Percentiles rank a stretch among this genome's conserved stretches.
Evolutionary conservation across 1,140 invertebrate genomes (phyloP).

Genomic region (Macrotrachela quadricornifera): DNA sequence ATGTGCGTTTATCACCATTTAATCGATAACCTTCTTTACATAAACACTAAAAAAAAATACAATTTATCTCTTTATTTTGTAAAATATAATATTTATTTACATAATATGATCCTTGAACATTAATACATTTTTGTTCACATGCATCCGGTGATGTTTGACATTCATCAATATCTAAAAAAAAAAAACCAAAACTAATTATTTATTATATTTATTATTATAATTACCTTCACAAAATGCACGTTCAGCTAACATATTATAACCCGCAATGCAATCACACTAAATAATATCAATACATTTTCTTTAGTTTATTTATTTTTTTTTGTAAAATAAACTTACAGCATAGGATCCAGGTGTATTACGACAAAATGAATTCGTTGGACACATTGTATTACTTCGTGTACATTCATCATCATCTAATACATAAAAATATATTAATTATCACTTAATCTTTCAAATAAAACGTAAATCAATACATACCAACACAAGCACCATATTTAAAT

Average conservation of each 20-base stretch:
- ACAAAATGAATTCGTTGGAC: constrained; percentile 6
- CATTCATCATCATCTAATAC: constrained; percentile 9
- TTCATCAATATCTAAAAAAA: too few relatives aligned
- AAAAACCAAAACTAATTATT: too few relatives aligned
- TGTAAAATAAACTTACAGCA: too few relatives aligned
- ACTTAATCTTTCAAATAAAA: too few relatives aligned
- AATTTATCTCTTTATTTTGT: too few relatives aligned
- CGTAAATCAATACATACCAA: too few relatives aligned
- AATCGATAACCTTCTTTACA: background rate
- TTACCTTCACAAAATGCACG: background rate
- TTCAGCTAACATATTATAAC: constrained; percentile 2
- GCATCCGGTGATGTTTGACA: background rate
- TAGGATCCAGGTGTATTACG: constrained; percentile 4
- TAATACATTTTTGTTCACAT: constrained; percentile 8
- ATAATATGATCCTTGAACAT: constrained; percentile 4
- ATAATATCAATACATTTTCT: too few relatives aligned
- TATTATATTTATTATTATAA: background rate
- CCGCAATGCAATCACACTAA: constrained; percentile 2
- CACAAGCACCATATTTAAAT: background rate
- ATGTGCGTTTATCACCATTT: constrained; percentile 1
- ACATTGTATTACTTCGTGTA: background rate
- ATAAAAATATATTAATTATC: background rate
- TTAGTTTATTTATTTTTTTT: too few relatives aligned
- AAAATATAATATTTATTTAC: too few relatives aligned
- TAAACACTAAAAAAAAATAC: background rate